Evolutionary conservation across 2,888 invertebrate species (phyloP), one percentile per base, ranked within the genome.

Genomic region (Itoplectis maculator): DNA sequence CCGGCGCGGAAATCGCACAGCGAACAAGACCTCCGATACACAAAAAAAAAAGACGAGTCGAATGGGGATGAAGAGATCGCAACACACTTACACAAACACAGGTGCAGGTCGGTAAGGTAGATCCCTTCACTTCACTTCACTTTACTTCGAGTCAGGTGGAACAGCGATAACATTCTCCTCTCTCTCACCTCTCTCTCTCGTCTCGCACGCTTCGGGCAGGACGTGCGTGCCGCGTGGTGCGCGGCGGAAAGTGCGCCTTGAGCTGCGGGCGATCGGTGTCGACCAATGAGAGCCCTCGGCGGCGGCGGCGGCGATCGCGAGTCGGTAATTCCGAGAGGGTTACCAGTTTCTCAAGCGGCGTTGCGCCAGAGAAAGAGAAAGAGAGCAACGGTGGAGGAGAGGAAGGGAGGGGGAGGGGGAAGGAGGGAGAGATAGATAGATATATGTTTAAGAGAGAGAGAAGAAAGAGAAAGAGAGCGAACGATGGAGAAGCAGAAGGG

Each of bases 51-150:
- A n/a, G n/a, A n/a, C n/a, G n/a, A n/a, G n/a, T n/a, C n/a, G n/a
- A n/a, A n/a, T n/a, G n/a, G n/a, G n/a, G n/a, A n/a, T n/a, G n/a
- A n/a, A n/a, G n/a, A n/a, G n/a, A n/a, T n/a, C n/a, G n/a, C n/a
- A n/a, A n/a, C n/a, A n/a, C n/a, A n/a, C n/a, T 6, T 23, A 47
- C 82, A 82, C 78, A 78, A 74, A 74, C 69, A 45, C 29, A 13
- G n/a, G 6, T 23, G 49, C 49, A 49, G 29, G 61, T 79, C 75
- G 82, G 75, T 75, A 82, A 79, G 75, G 75, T 59, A 82, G 82
- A 45, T 35, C 13, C 49, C 42, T 11, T 7, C 9, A 8, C 13
- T 3, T 5, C 29, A 5, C 3, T 29, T 3, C 29, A 5, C 29
- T 29, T 29, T 29, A 5, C 29, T 29, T 29, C 29, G 29, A 29